Conservation (phyloP, 2,888 invertebrate genomes). For the Agriopis aurantiaria region DNA sequence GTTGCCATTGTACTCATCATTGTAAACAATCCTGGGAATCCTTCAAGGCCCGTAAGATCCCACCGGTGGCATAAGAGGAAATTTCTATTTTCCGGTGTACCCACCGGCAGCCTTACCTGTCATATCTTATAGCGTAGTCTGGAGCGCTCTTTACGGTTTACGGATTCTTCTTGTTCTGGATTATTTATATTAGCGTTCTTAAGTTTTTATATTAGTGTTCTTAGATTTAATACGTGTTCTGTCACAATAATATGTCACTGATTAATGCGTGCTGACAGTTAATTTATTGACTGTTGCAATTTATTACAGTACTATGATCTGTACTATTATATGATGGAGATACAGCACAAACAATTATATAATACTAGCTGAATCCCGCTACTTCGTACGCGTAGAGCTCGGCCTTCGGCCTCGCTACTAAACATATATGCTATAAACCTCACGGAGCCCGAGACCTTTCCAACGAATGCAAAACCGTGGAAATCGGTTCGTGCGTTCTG, state of each 20-base stretch:
- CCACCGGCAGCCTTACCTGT: too few relatives aligned
- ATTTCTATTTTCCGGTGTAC: too few relatives aligned
- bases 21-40: background rate
- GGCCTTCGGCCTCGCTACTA: too few relatives aligned
- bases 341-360: background rate
- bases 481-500: too few relatives aligned
- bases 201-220: conserved; percentile 32
- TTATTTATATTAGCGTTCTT: conserved; percentile 1
- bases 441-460: too few relatives aligned
- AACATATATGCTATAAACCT: too few relatives aligned
- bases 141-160: conserved; percentile 13
- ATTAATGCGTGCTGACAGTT: conserved; percentile 1
- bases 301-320: background rate
- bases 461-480: too few relatives aligned
- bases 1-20: background rate
- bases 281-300: conserved; percentile 5
- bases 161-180: conserved; percentile 1
- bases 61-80: too few relatives aligned
- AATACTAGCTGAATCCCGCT: background rate
- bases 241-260: conserved; percentile 31
- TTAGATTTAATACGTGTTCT: conserved; percentile 5
- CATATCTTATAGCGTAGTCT: background rate
- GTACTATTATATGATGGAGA: background rate
- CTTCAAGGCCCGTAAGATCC: too few relatives aligned
- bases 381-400: background rate